Evolutionary conservation across 2,888 invertebrate species (phyloP).

Genomic region (Lomographa bimaculata): DNA sequence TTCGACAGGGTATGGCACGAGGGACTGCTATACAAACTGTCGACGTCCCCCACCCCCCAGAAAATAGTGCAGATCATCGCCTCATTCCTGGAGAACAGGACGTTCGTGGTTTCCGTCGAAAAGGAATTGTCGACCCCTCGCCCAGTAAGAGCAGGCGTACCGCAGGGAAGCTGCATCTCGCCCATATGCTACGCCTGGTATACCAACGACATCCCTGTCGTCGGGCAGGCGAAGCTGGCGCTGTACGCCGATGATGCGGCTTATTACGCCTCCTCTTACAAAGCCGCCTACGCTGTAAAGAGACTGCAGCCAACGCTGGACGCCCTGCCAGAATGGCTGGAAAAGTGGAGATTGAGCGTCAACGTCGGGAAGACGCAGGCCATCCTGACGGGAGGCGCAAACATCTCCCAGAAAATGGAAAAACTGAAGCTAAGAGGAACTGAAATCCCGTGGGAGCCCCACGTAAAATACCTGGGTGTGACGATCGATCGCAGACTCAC

Average conservation of each 20-base stretch:
- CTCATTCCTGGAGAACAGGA: not conserved
- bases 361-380: not conserved
- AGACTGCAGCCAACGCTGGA: slow-evolving; percentile 8
- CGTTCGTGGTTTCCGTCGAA: not conserved
- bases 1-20: slow-evolving; percentile 44
- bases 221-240: slow-evolving; percentile 14
- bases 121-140: not conserved
- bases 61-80: not conserved
- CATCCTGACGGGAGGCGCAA: not conserved
- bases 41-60: not conserved
- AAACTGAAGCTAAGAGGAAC: too few relatives aligned
- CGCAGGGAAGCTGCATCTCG: slow-evolving; percentile 1
- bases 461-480: too few relatives aligned
- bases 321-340: slow-evolving; percentile 7
- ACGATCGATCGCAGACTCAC: too few relatives aligned
- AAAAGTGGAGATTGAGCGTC: too few relatives aligned
- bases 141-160: not conserved
- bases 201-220: slow-evolving; percentile 19
- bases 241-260: slow-evolving; percentile 32
- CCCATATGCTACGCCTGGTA: not conserved
- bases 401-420: too few relatives aligned
- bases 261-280: slow-evolving; percentile 4
- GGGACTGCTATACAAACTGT: slow-evolving; percentile 25
- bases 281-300: not conserved
- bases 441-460: too few relatives aligned